phyloP scores from a whole-genome alignment of 1,140 invertebrate genomes.

The Dufourea novaeangliae region DNA sequence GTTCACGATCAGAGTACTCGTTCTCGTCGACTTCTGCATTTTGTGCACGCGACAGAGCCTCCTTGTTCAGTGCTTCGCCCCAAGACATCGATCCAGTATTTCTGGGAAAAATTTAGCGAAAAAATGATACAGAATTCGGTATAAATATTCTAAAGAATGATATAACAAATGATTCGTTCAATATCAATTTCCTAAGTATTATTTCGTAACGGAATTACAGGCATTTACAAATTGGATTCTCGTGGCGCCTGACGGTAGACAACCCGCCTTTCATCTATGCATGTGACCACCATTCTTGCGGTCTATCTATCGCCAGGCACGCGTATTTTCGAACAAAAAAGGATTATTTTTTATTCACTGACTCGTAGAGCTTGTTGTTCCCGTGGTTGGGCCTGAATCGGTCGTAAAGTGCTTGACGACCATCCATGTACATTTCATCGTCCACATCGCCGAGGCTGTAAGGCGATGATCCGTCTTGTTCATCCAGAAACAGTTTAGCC shows the following conservation, averaged over 20 bases:
- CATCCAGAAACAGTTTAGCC: constrained; percentile 60
- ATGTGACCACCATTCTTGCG: too few relatives aligned
- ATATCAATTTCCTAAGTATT: too few relatives aligned
- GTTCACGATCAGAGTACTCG: constrained; percentile 60
- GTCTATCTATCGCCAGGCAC: too few relatives aligned
- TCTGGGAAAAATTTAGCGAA: constrained; percentile 16
- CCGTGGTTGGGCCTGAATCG: constrained; percentile 56
- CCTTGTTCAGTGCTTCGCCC: constrained; percentile 51
- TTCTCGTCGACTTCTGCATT: constrained; percentile 50
- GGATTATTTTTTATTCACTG: constrained; percentile 12
- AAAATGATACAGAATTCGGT: too few relatives aligned
- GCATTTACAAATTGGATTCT: too few relatives aligned
- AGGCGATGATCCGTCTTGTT: constrained; percentile 51
- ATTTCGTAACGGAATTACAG: too few relatives aligned
- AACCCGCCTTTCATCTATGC: too few relatives aligned
- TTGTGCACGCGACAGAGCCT: constrained; percentile 9
- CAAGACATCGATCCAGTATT: constrained; percentile 58
- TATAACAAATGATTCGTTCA: too few relatives aligned
- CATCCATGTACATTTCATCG: constrained; percentile 60
- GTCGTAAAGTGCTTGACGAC: constrained; percentile 60
- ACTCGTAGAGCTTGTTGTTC: constrained; percentile 65
- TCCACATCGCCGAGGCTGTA: constrained; percentile 50
- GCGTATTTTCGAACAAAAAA: not conserved
- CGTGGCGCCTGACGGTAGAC: too few relatives aligned
- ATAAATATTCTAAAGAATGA: too few relatives aligned